phyloP scores from a whole-genome alignment of 2,113 vertebrate genomes.

The Rhombomys opimus region DNA sequence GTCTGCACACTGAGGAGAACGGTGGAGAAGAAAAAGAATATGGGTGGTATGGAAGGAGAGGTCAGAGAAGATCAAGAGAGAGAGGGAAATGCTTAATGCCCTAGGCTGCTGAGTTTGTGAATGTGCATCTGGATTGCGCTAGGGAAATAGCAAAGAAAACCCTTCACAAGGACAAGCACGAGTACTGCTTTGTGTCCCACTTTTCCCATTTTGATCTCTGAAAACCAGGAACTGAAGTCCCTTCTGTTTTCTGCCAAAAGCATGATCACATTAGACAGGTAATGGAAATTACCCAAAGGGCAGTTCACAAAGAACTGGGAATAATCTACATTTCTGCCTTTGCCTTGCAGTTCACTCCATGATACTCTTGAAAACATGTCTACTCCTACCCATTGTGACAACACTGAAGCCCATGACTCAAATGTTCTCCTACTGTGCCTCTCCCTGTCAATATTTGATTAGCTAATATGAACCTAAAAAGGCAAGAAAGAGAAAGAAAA shows the following conservation, averaged over 20 bases:
- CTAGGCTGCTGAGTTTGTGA: neutral
- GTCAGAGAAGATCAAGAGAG: neutral
- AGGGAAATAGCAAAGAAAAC: neutral
- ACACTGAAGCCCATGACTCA: accelerated
- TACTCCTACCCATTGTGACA: neutral
- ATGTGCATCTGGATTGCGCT: neutral
- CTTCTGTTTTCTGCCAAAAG: neutral
- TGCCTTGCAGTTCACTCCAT: neutral
- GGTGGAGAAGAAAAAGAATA: neutral
- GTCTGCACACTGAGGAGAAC: neutral
- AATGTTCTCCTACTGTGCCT: neutral
- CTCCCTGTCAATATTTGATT: neutral
- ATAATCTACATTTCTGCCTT: neutral
- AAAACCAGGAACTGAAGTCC: neutral
- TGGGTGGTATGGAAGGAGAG: neutral
- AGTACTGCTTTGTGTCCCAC: neutral
- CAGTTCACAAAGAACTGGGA: neutral
- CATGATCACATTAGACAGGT: neutral
- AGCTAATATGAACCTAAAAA: neutral
- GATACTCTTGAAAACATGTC: too few species aligned
- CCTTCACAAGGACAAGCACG: neutral
- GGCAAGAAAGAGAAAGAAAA: neutral
- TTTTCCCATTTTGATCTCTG: neutral
- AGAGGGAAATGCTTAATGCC: neutral
- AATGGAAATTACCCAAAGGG: neutral